Percentiles rank a stretch among this genome's conserved stretches.
Conservation (phyloP, 2,113 vertebrate genomes). For the Callionymus lyra region DNA sequence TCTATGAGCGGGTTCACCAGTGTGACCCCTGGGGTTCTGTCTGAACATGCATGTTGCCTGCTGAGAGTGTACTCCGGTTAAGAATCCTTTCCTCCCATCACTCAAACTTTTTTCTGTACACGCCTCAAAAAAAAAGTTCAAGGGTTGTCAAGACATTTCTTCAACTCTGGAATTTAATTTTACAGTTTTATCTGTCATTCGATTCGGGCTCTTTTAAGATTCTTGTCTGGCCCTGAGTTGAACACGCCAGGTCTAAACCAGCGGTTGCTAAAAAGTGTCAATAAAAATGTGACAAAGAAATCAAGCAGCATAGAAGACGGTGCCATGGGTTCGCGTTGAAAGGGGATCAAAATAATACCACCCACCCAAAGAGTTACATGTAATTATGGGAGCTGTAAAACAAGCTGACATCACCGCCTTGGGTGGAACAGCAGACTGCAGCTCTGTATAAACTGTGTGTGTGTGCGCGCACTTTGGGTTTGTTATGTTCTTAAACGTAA, state of each 20-base stretch:
- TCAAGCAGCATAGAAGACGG: constrained; percentile 3
- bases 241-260: no score
- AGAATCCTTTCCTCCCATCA: constrained; percentile 39
- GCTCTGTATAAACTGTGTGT: constrained; percentile 18
- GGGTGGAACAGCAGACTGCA: constrained; percentile 23
- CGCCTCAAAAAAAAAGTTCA: no score
- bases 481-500: neutral
- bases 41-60: constrained; percentile 48
- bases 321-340: no score
- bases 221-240: no score
- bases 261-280: no score
- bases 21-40: constrained; percentile 32
- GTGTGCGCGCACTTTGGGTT: constrained; percentile 5
- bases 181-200: no score
- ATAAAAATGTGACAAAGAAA: neutral
- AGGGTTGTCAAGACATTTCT: no score
- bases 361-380: constrained; percentile 32
- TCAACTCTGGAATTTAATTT: no score
- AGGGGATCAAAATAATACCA: constrained; percentile 24
- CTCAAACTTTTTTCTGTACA: no score
- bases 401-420: constrained; percentile 50
- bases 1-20: constrained; percentile 8
- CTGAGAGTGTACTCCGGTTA: constrained; percentile 38
- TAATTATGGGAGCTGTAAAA: constrained; percentile 56
- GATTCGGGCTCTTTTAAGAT: no score